Percentiles rank a stretch among this genome's conserved stretches.
Conservation (phyloP, 1,140 invertebrate species). For the Ceratitis capitata region DNA sequence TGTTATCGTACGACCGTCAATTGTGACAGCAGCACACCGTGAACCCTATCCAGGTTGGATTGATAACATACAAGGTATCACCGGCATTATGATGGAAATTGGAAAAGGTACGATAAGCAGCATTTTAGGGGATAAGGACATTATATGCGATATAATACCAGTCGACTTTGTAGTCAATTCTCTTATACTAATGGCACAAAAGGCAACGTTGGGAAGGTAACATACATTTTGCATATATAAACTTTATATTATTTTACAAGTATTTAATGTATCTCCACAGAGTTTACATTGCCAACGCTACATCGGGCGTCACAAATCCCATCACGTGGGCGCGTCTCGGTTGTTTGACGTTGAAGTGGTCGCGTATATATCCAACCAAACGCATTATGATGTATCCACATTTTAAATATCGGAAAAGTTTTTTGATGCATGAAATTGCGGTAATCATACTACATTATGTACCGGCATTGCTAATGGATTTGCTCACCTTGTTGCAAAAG, state of each 20-base stretch:
- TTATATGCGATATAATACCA: constrained; percentile 86
- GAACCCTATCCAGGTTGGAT: constrained; percentile 89
- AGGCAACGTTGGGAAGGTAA: constrained; percentile 67
- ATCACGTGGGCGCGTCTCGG: constrained; percentile 86
- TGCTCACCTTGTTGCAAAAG: constrained; percentile 70
- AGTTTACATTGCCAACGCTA: constrained; percentile 87
- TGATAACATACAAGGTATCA: constrained; percentile 91
- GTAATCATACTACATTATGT: constrained; percentile 79
- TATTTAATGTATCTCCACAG: constrained; percentile 46
- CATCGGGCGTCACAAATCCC: constrained; percentile 84
- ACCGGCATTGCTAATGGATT: constrained; percentile 82
- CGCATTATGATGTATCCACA: constrained; percentile 89
- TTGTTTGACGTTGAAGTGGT: constrained; percentile 74
- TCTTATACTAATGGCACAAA: constrained; percentile 79
- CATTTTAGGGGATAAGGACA: constrained; percentile 78
- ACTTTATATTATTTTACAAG: background rate
- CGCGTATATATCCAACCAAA: constrained; percentile 79
- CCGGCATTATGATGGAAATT: constrained; percentile 83
- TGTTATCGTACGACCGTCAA: constrained; percentile 91
- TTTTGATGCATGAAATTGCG: constrained; percentile 76
- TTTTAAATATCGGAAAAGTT: constrained; percentile 79
- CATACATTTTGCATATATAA: background rate
- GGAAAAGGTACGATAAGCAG: constrained; percentile 86
- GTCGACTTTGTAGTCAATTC: constrained; percentile 91
- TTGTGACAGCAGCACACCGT: constrained; percentile 79